These are phyloP conservation scores for Oryzias javanicus DNA, from an alignment of 2,113 vertebrate genomes.

Conservation along the genomic window DNA sequence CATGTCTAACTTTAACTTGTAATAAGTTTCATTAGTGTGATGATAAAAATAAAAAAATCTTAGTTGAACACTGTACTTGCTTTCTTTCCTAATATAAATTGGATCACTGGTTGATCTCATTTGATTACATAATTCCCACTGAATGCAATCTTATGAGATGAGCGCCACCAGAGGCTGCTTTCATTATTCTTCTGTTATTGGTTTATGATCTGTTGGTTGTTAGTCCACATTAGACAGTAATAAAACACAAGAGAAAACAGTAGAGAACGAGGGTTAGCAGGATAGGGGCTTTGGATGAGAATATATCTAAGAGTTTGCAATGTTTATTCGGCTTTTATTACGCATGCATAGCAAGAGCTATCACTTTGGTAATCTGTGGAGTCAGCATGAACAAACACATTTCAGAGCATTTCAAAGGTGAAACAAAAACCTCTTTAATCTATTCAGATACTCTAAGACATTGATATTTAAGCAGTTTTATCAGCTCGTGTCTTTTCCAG, in stretches of 20 bases:
- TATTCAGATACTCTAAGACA: neutral
- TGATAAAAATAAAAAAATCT: constrained; percentile 12
- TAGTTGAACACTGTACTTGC: neutral
- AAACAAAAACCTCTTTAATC: neutral
- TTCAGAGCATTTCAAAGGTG: neutral
- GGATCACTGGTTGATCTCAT: constrained; percentile 27
- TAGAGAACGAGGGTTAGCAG: neutral
- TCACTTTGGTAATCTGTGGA: constrained; percentile 8
- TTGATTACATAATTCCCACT: constrained; percentile 36
- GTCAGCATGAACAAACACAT: constrained; percentile 17
- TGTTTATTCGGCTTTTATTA: neutral
- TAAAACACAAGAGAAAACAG: constrained; percentile 23
- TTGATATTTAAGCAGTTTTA: no score
- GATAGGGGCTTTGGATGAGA: constrained; percentile 16
- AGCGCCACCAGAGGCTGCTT: constrained; percentile 9
- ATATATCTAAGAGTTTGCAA: constrained; percentile 7
- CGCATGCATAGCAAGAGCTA: constrained; percentile 11
- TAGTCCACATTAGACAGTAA: constrained; percentile 25
- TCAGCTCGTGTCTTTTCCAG: no score
- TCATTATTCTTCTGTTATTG: constrained; percentile 42
- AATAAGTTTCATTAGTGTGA: constrained; percentile 37
- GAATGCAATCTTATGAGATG: constrained; percentile 38
- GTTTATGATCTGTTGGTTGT: constrained; percentile 31
- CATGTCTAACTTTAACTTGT: neutral
- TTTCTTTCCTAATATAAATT: constrained; percentile 31